A percentile compares a stretch with the other conserved stretches of the same genome.
phyloP scores from a whole-genome alignment of 2,888 invertebrate genomes.

The Ichneumoninae sp. region DNA sequence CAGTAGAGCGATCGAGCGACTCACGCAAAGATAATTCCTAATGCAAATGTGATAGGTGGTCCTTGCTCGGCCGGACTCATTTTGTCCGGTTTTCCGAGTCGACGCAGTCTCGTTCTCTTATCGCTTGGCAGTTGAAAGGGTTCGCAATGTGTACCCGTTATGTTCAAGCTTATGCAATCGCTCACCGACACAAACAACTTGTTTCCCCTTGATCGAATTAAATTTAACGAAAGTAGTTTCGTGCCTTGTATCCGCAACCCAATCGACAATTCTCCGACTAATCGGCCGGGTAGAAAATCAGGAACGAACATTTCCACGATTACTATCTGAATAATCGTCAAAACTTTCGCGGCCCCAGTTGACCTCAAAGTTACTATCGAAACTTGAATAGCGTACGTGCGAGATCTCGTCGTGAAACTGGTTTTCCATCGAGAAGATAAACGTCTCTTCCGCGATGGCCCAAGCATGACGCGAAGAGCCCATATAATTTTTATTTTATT shows the following conservation, averaged over 20 bases:
- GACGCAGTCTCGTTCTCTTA: conserved; percentile 50
- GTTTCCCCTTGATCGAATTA: conserved; percentile 13
- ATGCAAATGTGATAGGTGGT: conserved; percentile 41
- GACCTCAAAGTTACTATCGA: conserved; percentile 25
- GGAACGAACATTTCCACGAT: neutral
- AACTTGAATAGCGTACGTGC: conserved; percentile 4
- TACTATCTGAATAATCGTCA: neutral
- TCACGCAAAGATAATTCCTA: conserved; percentile 17
- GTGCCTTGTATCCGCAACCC: neutral
- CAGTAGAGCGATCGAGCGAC: neutral
- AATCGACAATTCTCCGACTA: neutral
- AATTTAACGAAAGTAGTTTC: conserved; percentile 14
- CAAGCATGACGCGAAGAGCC: too few species aligned
- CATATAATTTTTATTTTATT: neutral
- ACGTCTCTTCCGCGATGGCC: neutral
- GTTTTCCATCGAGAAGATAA: conserved; percentile 21
- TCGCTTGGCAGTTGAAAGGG: conserved; percentile 62
- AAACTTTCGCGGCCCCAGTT: conserved; percentile 36
- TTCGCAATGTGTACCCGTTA: conserved; percentile 49
- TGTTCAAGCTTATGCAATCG: conserved; percentile 50
- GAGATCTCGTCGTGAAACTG: conserved; percentile 11
- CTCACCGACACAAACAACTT: conserved; percentile 32
- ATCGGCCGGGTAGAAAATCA: neutral
- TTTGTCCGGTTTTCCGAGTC: conserved; percentile 36
- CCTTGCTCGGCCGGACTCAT: conserved; percentile 32